A percentile compares a stretch with the other conserved stretches of the same genome.
Evolutionary conservation across 2,888 invertebrate genomes (phyloP).

Genomic region (Synergus japonicus): DNA sequence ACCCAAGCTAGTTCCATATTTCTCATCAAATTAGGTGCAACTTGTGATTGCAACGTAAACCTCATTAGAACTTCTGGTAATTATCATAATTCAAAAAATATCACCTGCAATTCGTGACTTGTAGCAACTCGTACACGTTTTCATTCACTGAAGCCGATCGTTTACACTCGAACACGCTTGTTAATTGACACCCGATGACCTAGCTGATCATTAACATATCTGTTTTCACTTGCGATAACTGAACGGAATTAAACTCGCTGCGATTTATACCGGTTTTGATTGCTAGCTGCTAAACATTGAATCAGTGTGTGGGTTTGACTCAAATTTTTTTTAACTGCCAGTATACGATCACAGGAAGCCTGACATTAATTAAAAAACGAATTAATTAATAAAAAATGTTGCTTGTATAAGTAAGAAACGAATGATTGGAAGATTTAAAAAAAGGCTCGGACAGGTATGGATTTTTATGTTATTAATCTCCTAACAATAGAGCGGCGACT

Average conservation of each 20-base stretch:
- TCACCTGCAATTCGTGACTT: not conserved
- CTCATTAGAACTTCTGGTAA: not conserved
- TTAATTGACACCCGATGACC: slow-evolving; percentile 28
- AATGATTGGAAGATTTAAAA: too few species aligned
- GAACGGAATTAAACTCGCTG: not conserved
- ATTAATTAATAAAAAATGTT: too few species aligned
- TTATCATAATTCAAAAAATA: too few species aligned
- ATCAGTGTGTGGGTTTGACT: too few species aligned
- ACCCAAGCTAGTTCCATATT: slow-evolving; percentile 40
- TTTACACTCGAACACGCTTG: slow-evolving; percentile 5
- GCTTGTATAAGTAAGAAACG: too few species aligned
- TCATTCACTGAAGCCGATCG: not conserved
- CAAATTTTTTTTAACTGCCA: too few species aligned
- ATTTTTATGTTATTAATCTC: too few species aligned
- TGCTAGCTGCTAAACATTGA: too few species aligned
- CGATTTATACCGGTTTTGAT: not conserved
- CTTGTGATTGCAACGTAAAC: not conserved
- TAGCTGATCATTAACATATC: slow-evolving; percentile 16
- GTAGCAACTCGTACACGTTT: not conserved
- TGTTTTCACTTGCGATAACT: slow-evolving; percentile 7
- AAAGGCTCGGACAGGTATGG: too few species aligned
- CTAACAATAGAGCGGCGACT: not conserved
- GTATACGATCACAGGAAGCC: too few species aligned
- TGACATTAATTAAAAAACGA: too few species aligned
- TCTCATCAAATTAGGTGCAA: slow-evolving; percentile 49